phyloP scores from a whole-genome alignment of 2,113 vertebrate genomes.

The Platichthys stellatus region DNA sequence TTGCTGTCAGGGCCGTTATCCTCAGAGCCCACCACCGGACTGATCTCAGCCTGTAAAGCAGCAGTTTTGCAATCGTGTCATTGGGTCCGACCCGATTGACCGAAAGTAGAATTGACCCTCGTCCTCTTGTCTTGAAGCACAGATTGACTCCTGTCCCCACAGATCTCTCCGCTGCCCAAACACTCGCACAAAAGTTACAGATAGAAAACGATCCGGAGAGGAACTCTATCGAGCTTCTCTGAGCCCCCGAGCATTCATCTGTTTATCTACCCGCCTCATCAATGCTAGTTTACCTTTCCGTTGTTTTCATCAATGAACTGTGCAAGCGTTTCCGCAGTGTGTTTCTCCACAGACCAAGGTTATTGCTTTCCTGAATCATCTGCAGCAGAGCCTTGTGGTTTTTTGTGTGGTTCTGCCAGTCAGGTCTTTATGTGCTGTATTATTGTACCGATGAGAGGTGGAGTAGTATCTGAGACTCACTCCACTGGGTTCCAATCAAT shows the following conservation, averaged over 20 bases:
- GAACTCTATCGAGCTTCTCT: constrained; percentile 15
- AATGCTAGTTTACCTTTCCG: constrained; percentile 31
- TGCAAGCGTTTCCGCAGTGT: too few species aligned
- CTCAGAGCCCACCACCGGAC: not conserved
- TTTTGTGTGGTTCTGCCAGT: constrained; percentile 34
- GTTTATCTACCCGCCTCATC: constrained; percentile 49
- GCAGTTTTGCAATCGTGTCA: not conserved
- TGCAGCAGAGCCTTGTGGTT: constrained; percentile 24
- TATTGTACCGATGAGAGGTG: constrained; percentile 34
- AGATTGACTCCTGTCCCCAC: not conserved
- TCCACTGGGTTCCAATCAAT: constrained; percentile 51
- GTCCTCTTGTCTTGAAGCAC: not conserved
- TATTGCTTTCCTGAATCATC: constrained; percentile 51
- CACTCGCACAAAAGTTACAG: not conserved
- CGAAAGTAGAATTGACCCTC: not conserved
- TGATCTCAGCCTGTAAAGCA: not conserved
- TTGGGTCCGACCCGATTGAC: not conserved
- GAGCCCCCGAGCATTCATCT: constrained; percentile 26
- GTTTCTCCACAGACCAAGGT: not conserved
- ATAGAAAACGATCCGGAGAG: constrained; percentile 11
- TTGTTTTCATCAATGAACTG: constrained; percentile 30
- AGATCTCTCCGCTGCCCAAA: not conserved
- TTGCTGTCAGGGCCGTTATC: not conserved
- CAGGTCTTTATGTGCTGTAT: constrained; percentile 40
- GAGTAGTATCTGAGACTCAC: constrained; percentile 37